Evolutionary conservation across 2,113 vertebrate genomes (phyloP).

Genomic region (Gadus macrocephalus): DNA sequence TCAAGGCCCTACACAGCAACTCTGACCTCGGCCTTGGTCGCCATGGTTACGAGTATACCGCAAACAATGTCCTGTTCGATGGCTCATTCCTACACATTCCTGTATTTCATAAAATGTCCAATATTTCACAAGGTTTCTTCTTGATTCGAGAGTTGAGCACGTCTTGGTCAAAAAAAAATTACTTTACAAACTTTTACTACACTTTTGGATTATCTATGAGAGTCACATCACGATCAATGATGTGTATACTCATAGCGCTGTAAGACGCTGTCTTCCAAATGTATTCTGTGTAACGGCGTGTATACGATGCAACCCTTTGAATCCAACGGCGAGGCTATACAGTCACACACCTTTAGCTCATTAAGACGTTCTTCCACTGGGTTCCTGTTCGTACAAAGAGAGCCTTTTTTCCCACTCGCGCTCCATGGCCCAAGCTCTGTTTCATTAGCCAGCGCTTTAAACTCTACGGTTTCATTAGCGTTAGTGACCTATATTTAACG

Average conservation of each 20-base stretch:
- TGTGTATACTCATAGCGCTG: too few species aligned
- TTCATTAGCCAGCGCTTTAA: conserved; percentile 58
- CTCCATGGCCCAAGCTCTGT: conserved; percentile 43
- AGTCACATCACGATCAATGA: too few species aligned
- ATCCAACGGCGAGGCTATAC: conserved; percentile 10
- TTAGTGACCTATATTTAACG: conserved; percentile 53
- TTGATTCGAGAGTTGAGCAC: too few species aligned
- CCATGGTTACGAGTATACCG: conserved; percentile 43
- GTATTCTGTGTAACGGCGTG: too few species aligned
- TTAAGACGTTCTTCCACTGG: conserved; percentile 54
- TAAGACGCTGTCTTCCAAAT: too few species aligned
- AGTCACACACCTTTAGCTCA: conserved; percentile 51
- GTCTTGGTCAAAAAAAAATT: too few species aligned
- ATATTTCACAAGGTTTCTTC: too few species aligned
- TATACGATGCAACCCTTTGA: conserved; percentile 10
- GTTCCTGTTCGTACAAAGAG: conserved; percentile 37
- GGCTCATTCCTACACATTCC: too few species aligned
- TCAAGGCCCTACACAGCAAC: conserved; percentile 56
- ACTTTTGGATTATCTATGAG: too few species aligned
- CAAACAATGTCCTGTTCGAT: not conserved
- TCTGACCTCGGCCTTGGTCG: conserved; percentile 68
- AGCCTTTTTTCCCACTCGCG: conserved; percentile 43
- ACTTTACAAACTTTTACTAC: too few species aligned
- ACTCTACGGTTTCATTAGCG: conserved; percentile 47
- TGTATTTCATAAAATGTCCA: too few species aligned